These are phyloP conservation scores for Trichogramma dendrolimi DNA, from an alignment of 2,888 invertebrate species.

Conservation along the genomic window DNA sequence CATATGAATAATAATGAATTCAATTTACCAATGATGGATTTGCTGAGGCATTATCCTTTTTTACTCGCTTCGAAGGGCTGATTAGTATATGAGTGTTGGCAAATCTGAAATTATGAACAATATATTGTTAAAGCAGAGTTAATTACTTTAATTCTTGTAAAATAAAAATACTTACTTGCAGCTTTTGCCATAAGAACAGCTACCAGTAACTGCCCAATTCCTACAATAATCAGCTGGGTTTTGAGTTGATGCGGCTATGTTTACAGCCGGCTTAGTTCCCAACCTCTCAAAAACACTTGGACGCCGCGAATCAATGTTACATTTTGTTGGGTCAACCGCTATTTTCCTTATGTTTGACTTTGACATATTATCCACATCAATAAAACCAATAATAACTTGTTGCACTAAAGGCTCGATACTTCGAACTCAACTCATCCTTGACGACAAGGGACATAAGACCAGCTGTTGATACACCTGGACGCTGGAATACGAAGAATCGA, in stretches of 20 bases:
- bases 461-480: too few species aligned
- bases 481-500: too few species aligned
- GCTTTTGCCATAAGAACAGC: conserved; percentile 72
- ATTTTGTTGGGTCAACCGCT: conserved; percentile 70
- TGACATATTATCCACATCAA: conserved; percentile 58
- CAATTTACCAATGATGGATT: conserved; percentile 45
- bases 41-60: conserved; percentile 58
- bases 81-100: conserved; percentile 70
- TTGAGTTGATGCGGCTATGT: conserved; percentile 43
- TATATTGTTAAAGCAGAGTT: conserved; percentile 14
- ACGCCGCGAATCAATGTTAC: conserved; percentile 62
- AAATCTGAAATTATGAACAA: conserved; percentile 48
- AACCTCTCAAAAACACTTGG: conserved; percentile 81
- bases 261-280: conserved; percentile 68
- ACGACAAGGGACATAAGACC: too few species aligned
- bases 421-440: too few species aligned
- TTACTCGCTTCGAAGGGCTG: conserved; percentile 72
- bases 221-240: conserved; percentile 65
- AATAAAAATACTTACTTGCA: conserved; percentile 58
- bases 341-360: conserved; percentile 74
- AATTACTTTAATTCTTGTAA: background rate
- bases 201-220: conserved; percentile 74
- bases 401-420: too few species aligned
- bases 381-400: conserved; percentile 42
- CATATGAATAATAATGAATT: background rate